Evolutionary conservation across 2,888 invertebrate genomes (phyloP).

Genomic region (Andrena chrysosceles): DNA sequence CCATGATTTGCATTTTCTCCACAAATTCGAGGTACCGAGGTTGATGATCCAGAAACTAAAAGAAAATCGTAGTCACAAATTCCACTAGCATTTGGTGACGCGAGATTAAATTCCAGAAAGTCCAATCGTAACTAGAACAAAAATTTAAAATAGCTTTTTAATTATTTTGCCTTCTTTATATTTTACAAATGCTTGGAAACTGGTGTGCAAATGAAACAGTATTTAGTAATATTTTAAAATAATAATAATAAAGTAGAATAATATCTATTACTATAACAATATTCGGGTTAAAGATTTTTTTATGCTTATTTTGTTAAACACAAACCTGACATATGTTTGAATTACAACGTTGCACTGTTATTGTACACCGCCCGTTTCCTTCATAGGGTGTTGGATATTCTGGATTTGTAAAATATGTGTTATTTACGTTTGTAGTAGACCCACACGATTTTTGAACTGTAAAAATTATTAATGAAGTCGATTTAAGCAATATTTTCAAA

Average conservation of each 20-base stretch:
- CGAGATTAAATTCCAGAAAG: slow-evolving; percentile 90
- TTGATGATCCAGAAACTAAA: slow-evolving; percentile 89
- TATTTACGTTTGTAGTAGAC: slow-evolving; percentile 89
- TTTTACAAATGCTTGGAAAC: not conserved
- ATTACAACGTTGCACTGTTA: slow-evolving; percentile 90
- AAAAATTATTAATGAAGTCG: slow-evolving; percentile 55
- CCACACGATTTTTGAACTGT: slow-evolving; percentile 92
- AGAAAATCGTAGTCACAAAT: slow-evolving; percentile 90
- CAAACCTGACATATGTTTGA: slow-evolving; percentile 89
- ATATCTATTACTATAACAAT: not conserved
- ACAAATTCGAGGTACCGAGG: slow-evolving; percentile 90
- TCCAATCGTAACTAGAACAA: slow-evolving; percentile 90
- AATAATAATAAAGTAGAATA: too few relatives aligned
- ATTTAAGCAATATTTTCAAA: not conserved
- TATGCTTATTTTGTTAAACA: not conserved
- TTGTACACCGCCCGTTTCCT: slow-evolving; percentile 90
- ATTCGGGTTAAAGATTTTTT: not conserved
- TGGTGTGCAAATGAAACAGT: too few relatives aligned
- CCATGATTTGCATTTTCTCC: slow-evolving; percentile 92
- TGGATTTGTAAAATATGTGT: slow-evolving; percentile 93
- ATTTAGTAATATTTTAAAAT: too few relatives aligned
- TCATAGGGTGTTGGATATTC: slow-evolving; percentile 90
- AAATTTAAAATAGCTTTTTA: slow-evolving; percentile 71
- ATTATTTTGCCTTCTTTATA: not conserved
- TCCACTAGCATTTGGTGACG: slow-evolving; percentile 91